Conservation (phyloP, 2,888 invertebrate genomes). For the Merodon equestris region DNA sequence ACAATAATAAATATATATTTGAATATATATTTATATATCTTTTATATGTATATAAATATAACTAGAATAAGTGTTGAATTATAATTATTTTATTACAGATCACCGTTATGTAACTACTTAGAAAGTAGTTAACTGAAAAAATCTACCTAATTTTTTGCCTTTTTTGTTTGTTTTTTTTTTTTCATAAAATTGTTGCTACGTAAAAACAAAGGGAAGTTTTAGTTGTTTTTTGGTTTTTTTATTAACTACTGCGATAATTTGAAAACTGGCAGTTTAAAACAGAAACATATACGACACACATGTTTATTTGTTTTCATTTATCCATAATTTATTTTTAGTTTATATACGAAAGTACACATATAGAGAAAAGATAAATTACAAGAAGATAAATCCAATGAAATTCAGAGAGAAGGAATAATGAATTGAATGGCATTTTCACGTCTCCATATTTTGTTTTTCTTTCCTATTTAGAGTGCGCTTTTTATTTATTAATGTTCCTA, state of each 20-base stretch:
- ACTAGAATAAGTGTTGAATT: constrained; percentile 60
- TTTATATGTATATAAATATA: constrained; percentile 39
- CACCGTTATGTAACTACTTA: constrained; percentile 62
- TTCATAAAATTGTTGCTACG: constrained; percentile 52
- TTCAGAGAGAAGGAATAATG: constrained; percentile 49
- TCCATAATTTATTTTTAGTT: constrained; percentile 32
- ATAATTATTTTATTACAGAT: constrained; percentile 59
- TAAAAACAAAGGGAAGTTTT: constrained; percentile 58
- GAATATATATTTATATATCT: constrained; percentile 20
- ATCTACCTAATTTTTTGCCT: constrained; percentile 62
- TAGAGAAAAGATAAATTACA: constrained; percentile 65
- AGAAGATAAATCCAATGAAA: constrained; percentile 61
- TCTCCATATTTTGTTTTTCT: constrained; percentile 14
- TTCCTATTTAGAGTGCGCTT: constrained; percentile 23
- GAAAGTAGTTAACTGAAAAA: constrained; percentile 48
- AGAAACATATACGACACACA: constrained; percentile 63
- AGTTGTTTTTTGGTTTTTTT: constrained; percentile 47
- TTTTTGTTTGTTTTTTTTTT: constrained; percentile 35
- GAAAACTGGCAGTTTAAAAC: constrained; percentile 63
- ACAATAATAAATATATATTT: constrained; percentile 62
- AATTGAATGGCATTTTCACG: constrained; percentile 3
- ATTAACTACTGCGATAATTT: constrained; percentile 66
- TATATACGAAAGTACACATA: constrained; percentile 59
- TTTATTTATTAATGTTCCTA: constrained; percentile 15
- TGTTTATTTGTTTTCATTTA: constrained; percentile 38